phyloP scores from a whole-genome alignment of 2,797 vertebrate genomes.

The Phrynocephalus guinanensis region DNA sequence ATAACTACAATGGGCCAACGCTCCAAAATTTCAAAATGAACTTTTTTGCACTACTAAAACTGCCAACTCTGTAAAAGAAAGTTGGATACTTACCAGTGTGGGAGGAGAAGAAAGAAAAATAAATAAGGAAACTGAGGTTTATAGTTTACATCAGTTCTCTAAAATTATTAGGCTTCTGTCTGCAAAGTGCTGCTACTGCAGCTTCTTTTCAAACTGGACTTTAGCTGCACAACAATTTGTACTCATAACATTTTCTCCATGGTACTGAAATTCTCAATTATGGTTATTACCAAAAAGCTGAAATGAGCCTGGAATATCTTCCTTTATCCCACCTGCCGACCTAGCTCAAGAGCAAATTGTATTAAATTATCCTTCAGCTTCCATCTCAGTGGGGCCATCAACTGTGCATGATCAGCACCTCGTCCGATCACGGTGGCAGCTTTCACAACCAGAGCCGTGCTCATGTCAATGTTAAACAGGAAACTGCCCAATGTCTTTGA shows the following conservation, averaged over 20 bases:
- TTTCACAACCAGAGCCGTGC: no score
- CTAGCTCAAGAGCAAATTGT: no score
- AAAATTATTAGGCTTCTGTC: neutral
- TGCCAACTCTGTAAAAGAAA: neutral
- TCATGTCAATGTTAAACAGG: no score
- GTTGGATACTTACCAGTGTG: neutral
- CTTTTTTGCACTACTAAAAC: constrained; percentile 7
- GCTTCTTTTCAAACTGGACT: neutral
- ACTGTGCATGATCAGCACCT: no score
- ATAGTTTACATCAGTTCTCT: neutral
- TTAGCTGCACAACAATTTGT: neutral
- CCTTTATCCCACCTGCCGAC: neutral
- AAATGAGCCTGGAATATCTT: neutral
- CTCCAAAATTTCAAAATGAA: constrained; percentile 3
- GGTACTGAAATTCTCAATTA: neutral
- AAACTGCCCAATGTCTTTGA: no score
- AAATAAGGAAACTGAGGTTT: neutral
- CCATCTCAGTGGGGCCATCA: neutral
- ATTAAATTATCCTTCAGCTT: neutral
- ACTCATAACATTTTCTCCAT: neutral
- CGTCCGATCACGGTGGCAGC: no score
- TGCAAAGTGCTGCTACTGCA: neutral
- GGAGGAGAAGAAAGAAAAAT: neutral
- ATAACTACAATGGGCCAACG: constrained; percentile 19
- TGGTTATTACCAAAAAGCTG: neutral